Evolutionary conservation across 2,888 invertebrate genomes (phyloP), one percentile per base, ranked within the genome.

Genomic region (Ditula angustiorana): DNA sequence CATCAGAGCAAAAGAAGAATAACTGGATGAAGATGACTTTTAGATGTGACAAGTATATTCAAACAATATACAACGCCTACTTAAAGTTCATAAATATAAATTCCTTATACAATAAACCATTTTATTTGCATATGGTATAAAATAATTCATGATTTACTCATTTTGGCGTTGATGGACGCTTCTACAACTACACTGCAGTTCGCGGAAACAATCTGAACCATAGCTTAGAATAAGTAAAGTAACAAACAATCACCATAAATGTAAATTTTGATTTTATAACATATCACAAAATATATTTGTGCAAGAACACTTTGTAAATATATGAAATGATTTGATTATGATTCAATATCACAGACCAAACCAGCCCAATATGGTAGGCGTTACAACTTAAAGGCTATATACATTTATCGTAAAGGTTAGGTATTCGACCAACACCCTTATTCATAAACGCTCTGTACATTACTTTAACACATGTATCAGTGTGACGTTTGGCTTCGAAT

Each of bases 321-420:
- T 63, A 50, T 57, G 49, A 33, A 57, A 53, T 41, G 35, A 57
- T 44, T 59, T 59, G 58, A 64, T 64, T 59, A 64, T 64, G 64
- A 53, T 53, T 58, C 35, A 46, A 64, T 64, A 64, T 64, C 64
- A 64, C 59, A 64, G 64, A 59, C 58, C 53, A 23, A 53, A 53
- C 46, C 1, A 37, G 64, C 46, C 59, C 24, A 26, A 26, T 44
- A 61, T 37, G 13, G 35, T 37, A 44, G 41, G 41, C 41, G 26
- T 52, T 52, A 52, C 13, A 57, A 30, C 37, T 41, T 50, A 10
- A 37, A 49, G 24, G 16, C 33, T 35, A 35, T 33, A 7, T 19
- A 50, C 13, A 37, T 5, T 5, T n/a, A n/a, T n/a, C n/a, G n/a
- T n/a, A n/a, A n/a, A n/a, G n/a, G n/a, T n/a, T n/a, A n/a, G n/a